Conservation (phyloP, 2,797 vertebrate genomes). For the Fistularia commersonii region DNA sequence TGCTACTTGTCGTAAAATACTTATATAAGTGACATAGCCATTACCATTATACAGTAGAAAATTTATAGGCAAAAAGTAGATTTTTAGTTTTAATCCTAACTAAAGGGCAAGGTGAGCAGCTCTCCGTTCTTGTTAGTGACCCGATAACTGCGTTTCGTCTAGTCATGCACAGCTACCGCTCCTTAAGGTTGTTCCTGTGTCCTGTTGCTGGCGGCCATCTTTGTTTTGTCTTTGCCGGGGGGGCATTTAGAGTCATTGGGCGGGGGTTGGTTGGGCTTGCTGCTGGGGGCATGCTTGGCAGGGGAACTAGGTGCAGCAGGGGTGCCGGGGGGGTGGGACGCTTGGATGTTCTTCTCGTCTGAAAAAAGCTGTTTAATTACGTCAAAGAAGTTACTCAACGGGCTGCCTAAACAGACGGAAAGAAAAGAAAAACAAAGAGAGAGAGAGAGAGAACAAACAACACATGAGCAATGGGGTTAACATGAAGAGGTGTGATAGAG, state of each 20-base stretch:
- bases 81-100: slow-evolving; percentile 27
- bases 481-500: slow-evolving; percentile 52
- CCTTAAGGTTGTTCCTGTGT: slow-evolving; percentile 89
- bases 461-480: slow-evolving; percentile 77
- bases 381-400: slow-evolving; percentile 99
- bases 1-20: slow-evolving; percentile 82
- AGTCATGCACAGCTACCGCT: slow-evolving; percentile 64
- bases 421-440: slow-evolving; percentile 69
- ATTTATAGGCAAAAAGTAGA: slow-evolving; percentile 76
- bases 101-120: slow-evolving; percentile 51
- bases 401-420: slow-evolving; percentile 97
- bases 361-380: slow-evolving; percentile 99
- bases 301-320: slow-evolving; percentile 87
- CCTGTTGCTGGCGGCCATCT: slow-evolving; percentile 85
- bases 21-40: slow-evolving; percentile 69
- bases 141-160: slow-evolving; percentile 44
- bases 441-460: slow-evolving; percentile 77
- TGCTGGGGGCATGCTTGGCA: slow-evolving; percentile 89
- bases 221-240: slow-evolving; percentile 90
- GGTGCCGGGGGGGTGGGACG: slow-evolving; percentile 85
- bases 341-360: slow-evolving; percentile 99
- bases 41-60: slow-evolving; percentile 80
- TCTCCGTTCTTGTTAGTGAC: slow-evolving; percentile 32
- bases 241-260: slow-evolving; percentile 90
- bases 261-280: slow-evolving; percentile 85